Conservation (phyloP, 2,113 vertebrate genomes). For the Urocolius indicus region DNA sequence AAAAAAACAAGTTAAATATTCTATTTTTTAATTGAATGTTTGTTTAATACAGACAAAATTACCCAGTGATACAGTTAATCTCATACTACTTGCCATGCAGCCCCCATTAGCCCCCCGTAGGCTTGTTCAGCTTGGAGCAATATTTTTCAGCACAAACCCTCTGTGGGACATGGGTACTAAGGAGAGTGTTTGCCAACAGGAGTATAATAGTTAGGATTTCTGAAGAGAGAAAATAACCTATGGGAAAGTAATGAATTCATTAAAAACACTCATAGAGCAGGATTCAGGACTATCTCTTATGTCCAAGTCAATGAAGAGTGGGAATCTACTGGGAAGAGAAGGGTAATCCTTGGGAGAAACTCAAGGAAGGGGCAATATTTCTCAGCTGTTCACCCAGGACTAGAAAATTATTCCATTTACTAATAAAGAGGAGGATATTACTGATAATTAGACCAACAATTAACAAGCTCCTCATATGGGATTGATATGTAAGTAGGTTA, state of each 20-base stretch:
- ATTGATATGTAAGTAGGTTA: not conserved
- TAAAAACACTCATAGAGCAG: not conserved
- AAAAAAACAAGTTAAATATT: not conserved
- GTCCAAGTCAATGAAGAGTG: not conserved
- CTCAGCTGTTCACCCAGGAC: not conserved
- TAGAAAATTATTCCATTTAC: not conserved
- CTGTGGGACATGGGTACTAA: rapidly evolving
- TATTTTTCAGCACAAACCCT: no score
- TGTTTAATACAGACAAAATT: not conserved
- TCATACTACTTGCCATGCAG: not conserved
- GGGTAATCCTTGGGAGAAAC: not conserved
- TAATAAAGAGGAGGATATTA: not conserved
- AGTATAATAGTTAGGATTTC: not conserved
- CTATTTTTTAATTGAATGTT: not conserved
- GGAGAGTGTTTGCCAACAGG: not conserved
- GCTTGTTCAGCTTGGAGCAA: no score
- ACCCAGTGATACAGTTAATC: no score
- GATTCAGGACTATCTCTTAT: not conserved
- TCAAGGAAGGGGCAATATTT: not conserved
- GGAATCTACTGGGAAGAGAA: not conserved
- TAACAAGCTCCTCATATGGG: not conserved
- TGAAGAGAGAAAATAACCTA: not conserved
- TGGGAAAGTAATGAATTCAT: not conserved
- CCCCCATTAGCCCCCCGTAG: not conserved
- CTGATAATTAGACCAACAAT: not conserved